Percentiles rank a stretch among this genome's conserved stretches.
phyloP scores from a whole-genome alignment of 2,797 vertebrate genomes.

The Eulemur coronatus region DNA sequence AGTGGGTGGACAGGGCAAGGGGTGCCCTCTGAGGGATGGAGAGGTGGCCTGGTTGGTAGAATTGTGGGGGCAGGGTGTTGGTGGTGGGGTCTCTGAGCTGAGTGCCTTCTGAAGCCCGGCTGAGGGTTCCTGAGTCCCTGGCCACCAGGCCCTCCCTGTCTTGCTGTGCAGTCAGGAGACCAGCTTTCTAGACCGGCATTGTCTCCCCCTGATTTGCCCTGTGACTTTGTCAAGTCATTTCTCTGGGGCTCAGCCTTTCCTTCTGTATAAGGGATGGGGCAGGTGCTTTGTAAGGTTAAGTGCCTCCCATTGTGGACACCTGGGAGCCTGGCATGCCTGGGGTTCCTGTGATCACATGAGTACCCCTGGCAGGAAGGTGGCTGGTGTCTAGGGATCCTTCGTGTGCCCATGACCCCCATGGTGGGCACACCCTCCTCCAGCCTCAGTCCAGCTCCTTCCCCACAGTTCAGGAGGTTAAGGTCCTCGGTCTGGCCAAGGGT shows the following conservation, averaged over 20 bases:
- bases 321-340: too few species aligned
- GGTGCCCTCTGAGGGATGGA: neutral
- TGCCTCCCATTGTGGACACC: neutral
- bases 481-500: neutral
- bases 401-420: too few species aligned
- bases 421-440: too few species aligned
- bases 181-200: neutral
- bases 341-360: neutral
- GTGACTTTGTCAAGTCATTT: neutral
- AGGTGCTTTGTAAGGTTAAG: neutral
- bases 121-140: neutral
- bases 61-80: neutral
- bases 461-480: neutral
- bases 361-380: neutral
- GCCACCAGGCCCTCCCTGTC: fast-evolving
- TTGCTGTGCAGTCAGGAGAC: fast-evolving
- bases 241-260: neutral
- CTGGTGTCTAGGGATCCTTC: too few species aligned
- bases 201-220: fast-evolving
- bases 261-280: neutral
- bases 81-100: neutral
- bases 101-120: neutral
- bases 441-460: neutral
- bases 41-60: neutral
- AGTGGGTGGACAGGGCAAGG: neutral